Evolutionary conservation across 2,113 vertebrate genomes (phyloP).

Genomic region (Corythoichthys haematopterus): DNA sequence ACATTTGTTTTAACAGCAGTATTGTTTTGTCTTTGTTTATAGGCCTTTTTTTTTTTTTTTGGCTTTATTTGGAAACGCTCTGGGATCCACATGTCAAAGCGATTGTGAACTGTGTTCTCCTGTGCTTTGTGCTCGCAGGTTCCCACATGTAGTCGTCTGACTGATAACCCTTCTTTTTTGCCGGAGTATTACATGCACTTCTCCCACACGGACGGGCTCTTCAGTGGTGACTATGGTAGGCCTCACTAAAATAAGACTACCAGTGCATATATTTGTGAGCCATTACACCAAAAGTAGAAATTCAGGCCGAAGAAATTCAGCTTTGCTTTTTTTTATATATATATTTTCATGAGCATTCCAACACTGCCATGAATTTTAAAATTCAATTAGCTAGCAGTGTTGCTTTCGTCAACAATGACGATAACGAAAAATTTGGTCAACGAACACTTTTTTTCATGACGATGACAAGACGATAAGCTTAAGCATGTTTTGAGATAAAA

Average conservation of each 20-base stretch:
- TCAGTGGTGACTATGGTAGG: constrained; percentile 41
- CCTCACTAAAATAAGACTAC: neutral
- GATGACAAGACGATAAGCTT: no score
- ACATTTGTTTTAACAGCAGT: constrained; percentile 13
- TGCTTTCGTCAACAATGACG: no score
- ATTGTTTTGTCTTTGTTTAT: neutral
- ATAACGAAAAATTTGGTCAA: no score
- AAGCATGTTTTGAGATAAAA: no score
- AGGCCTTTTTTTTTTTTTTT: neutral
- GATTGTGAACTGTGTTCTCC: neutral
- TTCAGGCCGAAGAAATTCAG: no score
- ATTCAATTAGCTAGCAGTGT: no score
- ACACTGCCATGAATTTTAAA: no score
- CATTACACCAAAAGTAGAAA: no score
- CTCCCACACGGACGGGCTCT: constrained; percentile 22
- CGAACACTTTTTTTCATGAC: no score
- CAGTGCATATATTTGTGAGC: no score
- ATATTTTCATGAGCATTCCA: no score
- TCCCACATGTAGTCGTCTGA: constrained; percentile 26
- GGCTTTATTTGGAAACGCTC: constrained; percentile 4
- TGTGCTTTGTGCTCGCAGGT: constrained; percentile 49
- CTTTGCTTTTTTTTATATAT: no score
- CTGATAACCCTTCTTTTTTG: constrained; percentile 36
- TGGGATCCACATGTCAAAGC: neutral
- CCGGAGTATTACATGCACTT: constrained; percentile 16